phyloP scores from a whole-genome alignment of 2,797 vertebrate genomes.

The Acipenser ruthenus region DNA sequence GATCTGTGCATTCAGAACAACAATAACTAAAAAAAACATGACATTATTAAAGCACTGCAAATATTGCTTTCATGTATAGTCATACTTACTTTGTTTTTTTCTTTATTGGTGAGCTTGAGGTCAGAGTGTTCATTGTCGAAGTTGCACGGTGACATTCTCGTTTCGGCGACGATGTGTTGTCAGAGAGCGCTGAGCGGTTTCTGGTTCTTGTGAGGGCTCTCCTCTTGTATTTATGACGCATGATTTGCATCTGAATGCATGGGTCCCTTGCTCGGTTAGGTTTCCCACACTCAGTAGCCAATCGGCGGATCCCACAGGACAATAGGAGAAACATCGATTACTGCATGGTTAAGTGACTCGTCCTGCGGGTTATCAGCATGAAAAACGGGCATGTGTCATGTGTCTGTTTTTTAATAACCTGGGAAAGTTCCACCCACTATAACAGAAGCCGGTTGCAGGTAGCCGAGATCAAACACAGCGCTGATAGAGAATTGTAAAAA shows the following conservation, averaged over 20 bases:
- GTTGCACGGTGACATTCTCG: too few relatives aligned
- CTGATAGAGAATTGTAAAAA: too few relatives aligned
- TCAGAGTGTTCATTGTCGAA: too few relatives aligned
- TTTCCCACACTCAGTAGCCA: constrained; percentile 30
- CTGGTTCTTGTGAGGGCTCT: constrained; percentile 19
- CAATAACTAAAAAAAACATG: too few relatives aligned
- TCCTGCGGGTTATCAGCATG: background rate
- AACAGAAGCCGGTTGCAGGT: background rate
- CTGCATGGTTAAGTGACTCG: constrained; percentile 16
- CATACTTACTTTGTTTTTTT: too few relatives aligned
- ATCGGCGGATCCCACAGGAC: constrained; percentile 14
- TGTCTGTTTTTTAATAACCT: constrained; percentile 11
- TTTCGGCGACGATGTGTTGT: too few relatives aligned
- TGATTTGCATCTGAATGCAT: constrained; percentile 22
- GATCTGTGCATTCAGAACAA: background rate
- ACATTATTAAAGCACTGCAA: too few relatives aligned
- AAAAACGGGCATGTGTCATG: constrained; percentile 6
- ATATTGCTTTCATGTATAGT: too few relatives aligned
- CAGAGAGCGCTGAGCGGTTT: constrained; percentile 4
- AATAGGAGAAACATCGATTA: constrained; percentile 29
- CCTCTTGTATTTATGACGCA: constrained; percentile 20
- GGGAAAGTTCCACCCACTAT: background rate
- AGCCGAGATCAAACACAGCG: background rate
- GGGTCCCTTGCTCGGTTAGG: constrained; percentile 13
- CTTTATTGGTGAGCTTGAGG: too few relatives aligned